A percentile compares a stretch with the other conserved stretches of the same genome.
Evolutionary conservation across 2,113 vertebrate species (phyloP).

Genomic region (Saccopteryx leptura): DNA sequence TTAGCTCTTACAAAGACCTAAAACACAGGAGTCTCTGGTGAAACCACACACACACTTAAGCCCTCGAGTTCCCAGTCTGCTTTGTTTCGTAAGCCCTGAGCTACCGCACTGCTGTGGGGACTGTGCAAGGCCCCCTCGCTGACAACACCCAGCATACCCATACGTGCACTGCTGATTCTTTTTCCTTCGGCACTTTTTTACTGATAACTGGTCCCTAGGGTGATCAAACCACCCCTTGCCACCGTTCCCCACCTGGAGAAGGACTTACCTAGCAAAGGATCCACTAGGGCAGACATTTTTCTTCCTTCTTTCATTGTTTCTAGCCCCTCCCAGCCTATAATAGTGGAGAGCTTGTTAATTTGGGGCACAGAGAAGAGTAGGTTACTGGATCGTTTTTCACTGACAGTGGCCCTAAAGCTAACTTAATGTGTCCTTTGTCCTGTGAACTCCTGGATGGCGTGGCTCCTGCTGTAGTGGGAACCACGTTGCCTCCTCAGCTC

Average conservation of each 20-base stretch:
- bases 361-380: background rate
- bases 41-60: background rate
- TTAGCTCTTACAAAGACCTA: constrained; percentile 6
- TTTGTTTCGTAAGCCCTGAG: background rate
- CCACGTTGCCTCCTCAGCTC: background rate
- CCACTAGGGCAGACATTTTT: background rate
- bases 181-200: background rate
- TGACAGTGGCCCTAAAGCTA: background rate
- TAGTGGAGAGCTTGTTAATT: background rate
- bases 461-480: background rate
- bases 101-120: background rate
- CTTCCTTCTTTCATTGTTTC: background rate
- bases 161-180: background rate
- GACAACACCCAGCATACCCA: background rate
- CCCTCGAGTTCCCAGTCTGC: background rate
- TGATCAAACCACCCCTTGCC: background rate
- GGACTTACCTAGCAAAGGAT: constrained; percentile 32
- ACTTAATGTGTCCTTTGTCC: constrained; percentile 5
- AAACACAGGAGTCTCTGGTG: background rate
- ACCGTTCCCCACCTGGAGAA: background rate
- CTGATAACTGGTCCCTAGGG: background rate
- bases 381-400: background rate
- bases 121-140: background rate
- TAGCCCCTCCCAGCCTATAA: background rate
- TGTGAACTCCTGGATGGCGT: background rate